A percentile compares a stretch with the other conserved stretches of the same genome.
Evolutionary conservation across 2,113 vertebrate genomes (phyloP).

Genomic region (Vulpes ferrilata): DNA sequence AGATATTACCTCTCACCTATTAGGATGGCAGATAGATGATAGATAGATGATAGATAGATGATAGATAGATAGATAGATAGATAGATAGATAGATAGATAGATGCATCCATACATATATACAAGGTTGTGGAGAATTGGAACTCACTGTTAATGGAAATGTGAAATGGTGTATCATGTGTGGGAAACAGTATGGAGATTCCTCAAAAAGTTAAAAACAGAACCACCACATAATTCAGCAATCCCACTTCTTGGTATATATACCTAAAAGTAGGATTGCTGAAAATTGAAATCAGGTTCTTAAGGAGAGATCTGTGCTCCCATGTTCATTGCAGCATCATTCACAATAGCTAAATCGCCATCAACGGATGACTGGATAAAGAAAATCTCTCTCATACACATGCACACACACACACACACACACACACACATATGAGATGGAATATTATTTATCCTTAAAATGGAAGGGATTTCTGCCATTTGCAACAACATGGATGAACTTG

Average conservation of each 20-base stretch:
- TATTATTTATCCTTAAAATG: background rate
- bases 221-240: background rate
- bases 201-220: background rate
- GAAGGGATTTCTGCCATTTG: background rate
- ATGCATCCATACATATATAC: background rate
- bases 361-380: background rate
- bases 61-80: background rate
- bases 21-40: background rate
- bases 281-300: background rate
- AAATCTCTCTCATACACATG: background rate
- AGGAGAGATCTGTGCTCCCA: background rate
- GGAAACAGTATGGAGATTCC: background rate
- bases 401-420: background rate
- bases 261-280: too few relatives aligned
- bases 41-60: background rate
- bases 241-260: background rate
- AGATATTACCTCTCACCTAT: background rate
- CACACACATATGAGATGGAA: background rate
- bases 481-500: background rate
- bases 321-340: background rate
- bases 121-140: background rate
- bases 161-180: background rate
- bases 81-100: too few relatives aligned
- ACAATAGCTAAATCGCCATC: background rate
- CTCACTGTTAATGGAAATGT: background rate